Conservation (phyloP, 2,888 invertebrate species). For the Disparrhopalites patrizii region DNA sequence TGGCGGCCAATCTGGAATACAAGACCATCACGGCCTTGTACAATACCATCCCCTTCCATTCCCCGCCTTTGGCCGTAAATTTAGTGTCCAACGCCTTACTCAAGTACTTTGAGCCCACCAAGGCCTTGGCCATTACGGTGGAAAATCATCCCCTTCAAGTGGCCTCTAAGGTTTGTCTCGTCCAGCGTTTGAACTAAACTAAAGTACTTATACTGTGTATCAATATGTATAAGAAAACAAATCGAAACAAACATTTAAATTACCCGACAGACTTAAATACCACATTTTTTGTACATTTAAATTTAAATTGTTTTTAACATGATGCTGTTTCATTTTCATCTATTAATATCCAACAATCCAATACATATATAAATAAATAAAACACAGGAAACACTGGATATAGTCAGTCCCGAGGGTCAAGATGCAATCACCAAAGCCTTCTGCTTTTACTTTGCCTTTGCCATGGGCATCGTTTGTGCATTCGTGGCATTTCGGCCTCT, state of each 20-base stretch:
- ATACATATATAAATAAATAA: background rate
- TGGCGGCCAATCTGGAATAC: background rate
- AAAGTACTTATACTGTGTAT: too few relatives aligned
- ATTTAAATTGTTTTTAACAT: background rate
- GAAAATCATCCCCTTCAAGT: constrained; percentile 30
- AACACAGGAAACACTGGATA: constrained; percentile 19
- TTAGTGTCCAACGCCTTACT: constrained; percentile 49
- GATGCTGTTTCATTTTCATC: background rate
- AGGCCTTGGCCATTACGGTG: constrained; percentile 9
- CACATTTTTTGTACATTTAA: too few relatives aligned
- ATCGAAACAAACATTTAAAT: too few relatives aligned
- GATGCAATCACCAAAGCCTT: constrained; percentile 20
- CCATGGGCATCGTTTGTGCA: constrained; percentile 28
- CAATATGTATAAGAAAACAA: too few relatives aligned
- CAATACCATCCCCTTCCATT: constrained; percentile 51
- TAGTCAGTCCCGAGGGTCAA: constrained; percentile 9
- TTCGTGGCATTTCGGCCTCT: constrained; percentile 26
- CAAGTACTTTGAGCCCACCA: constrained; percentile 18
- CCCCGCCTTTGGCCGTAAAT: constrained; percentile 51
- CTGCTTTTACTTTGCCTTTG: constrained; percentile 29
- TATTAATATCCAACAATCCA: too few relatives aligned
- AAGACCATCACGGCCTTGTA: constrained; percentile 21
- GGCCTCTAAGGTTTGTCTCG: constrained; percentile 13
- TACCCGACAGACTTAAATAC: too few relatives aligned
- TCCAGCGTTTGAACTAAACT: too few relatives aligned